Evolutionary conservation across 2,797 vertebrate species (phyloP).

Genomic region (Oreonectes daqikongensis): DNA sequence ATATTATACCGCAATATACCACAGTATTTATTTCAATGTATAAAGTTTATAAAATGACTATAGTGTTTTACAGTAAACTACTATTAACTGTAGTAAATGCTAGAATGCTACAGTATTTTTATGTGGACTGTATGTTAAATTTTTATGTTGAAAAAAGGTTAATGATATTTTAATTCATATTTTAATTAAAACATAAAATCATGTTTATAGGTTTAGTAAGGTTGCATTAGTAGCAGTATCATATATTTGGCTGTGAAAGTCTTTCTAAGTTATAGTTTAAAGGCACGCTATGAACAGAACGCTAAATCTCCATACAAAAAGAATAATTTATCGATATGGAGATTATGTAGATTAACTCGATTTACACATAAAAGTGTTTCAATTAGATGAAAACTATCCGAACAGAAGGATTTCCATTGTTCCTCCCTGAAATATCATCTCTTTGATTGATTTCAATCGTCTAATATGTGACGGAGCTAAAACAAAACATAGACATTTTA

Average conservation of each 20-base stretch:
- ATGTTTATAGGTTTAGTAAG: neutral
- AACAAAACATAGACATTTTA: constrained; percentile 28
- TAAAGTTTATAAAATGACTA: too few relatives aligned
- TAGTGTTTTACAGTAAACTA: too few relatives aligned
- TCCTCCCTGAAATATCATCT: constrained; percentile 4
- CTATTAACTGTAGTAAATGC: too few relatives aligned
- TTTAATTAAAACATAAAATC: too few relatives aligned
- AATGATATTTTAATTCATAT: too few relatives aligned
- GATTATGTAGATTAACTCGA: constrained; percentile 48
- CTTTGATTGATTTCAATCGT: constrained; percentile 31
- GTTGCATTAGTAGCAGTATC: neutral
- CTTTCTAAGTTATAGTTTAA: neutral
- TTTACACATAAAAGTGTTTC: constrained; percentile 51
- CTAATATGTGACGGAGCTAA: constrained; percentile 14
- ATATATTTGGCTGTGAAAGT: neutral
- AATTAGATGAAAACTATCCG: constrained; percentile 31
- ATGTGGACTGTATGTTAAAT: too few relatives aligned
- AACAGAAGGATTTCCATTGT: constrained; percentile 31
- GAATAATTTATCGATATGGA: constrained; percentile 17
- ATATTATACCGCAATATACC: too few relatives aligned
- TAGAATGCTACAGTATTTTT: too few relatives aligned
- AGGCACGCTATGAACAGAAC: neutral
- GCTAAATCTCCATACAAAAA: constrained; percentile 9
- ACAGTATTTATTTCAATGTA: too few relatives aligned
- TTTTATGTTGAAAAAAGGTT: too few relatives aligned